Evolutionary conservation across 2,113 vertebrate genomes (phyloP), one percentile per base, ranked within the genome.

Genomic region (Tauraco erythrolophus): DNA sequence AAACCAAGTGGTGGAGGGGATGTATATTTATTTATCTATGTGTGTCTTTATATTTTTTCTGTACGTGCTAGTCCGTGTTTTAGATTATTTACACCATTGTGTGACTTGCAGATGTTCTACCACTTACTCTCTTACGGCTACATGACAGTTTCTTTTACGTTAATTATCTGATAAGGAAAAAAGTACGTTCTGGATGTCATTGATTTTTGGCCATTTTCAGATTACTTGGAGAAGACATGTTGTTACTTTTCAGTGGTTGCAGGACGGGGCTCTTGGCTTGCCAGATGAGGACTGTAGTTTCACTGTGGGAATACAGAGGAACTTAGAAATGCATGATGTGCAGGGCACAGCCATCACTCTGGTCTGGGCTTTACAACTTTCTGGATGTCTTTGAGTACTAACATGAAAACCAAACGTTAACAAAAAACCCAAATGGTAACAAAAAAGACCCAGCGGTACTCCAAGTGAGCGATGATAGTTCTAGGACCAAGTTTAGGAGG

Each of bases 391-490:
- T 27, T n/a, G 31, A 74, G 41, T 71, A 24, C 17, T 75, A 68
- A 23, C 37, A 53, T 14, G 31, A 61, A 70, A 57, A 16, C 2
- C 27, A 76, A 27, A 24, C 3, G 0, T 1, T 28, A 43, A 35
- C 19, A 50, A 41, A n/a, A 61, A 70, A 57, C 16, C 2, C 27
- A 76, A 27, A 24, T 2, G 0, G 1, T 28, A 43, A 35, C 19
- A 50, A n/a, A 19, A 50, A 65, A 51, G 31, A 39, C 23, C 28
- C 65, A 64, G 41, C 4, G 3, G n/a, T 35, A 39, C 22, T 62
- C 56, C 10, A 35, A 62, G 64, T 37, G 46, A 62, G 31, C 72
- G 76, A 2, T 45, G 53, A 31, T 30, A 60, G 43, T 68, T 48
- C 30, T 65, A 61, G 43, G 48, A 56, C 22, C 23, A 21, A 30